Base-by-base conservation (phyloP, 2,113 vertebrate species). In the Okapia johnstoni region DNA sequence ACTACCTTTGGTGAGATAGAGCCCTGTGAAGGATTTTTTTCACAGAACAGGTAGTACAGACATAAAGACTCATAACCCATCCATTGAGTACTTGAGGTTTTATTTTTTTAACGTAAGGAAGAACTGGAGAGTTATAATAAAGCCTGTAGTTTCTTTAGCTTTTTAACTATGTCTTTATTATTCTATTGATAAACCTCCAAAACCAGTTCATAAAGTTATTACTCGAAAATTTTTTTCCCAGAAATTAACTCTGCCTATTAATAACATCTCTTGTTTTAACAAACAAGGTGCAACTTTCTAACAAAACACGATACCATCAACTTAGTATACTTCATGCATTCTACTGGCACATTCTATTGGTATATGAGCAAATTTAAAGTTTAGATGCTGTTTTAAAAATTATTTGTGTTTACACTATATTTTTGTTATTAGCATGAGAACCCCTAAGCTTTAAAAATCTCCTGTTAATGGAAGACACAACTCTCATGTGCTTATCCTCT, bases 41-140 rank as follows among this genome's bases (percentile, higher is more conserved):
- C 50, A 85, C 36, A 19, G 48, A 96, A 46, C 43, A 92, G 91
- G 96, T 54, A 92, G n/a, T 1, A 19, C 0, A 2, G 88, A 96
- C 79, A 93, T 93, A 94, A 86, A 93, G 61, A 94, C 57, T 93
- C 55, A 94, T 98, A 97, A 94, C 96, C 36, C 1, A 61, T 81
- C 85, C 88, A 11, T 28, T 88, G 97, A 97, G 98, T 97, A 92
- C 4, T 90, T 80, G 85, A 87, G 77, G 96, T 97, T 98, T 97
- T 96, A 94, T 0, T 36, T 97, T 98, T 97, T 97, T 98, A 96
- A 96, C 97, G 96, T 97, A 97, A 98, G 83, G 57, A 97, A 84
- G 86, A 95, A 92, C 84, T 6, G 40, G 52, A 97, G 73, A 7
- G 0, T n/a, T 93, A 81, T 2, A 2, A 95, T 86, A 88, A 94